Conservation (phyloP, 2,888 invertebrate species). For the Caenorhabditis zanzibari region DNA sequence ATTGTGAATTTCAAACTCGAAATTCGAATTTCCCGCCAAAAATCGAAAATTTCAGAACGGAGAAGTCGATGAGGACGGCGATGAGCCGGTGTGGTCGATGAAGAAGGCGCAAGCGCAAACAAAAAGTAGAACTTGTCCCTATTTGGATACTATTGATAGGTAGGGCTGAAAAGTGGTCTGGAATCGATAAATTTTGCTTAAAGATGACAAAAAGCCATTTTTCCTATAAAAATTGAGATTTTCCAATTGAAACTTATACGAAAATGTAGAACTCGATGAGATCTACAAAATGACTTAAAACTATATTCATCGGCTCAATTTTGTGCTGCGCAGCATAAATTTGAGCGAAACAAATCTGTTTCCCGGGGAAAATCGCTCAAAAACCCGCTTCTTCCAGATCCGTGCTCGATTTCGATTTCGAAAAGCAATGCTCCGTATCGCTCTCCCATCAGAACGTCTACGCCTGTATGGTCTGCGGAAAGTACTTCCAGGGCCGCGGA, state of each 20-base stretch:
- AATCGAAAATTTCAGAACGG: conserved; percentile 48
- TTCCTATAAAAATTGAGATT: too few relatives aligned
- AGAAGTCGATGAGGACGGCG: conserved; percentile 68
- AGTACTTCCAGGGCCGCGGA: conserved; percentile 97
- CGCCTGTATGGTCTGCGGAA: conserved; percentile 98
- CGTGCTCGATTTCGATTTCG: conserved; percentile 98
- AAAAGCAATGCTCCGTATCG: conserved; percentile 98
- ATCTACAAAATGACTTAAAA: too few relatives aligned
- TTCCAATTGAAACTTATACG: too few relatives aligned
- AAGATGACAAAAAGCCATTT: background rate
- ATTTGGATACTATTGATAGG: conserved; percentile 97
- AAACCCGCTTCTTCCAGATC: conserved; percentile 86
- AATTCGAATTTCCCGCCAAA: background rate
- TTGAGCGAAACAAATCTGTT: too few relatives aligned
- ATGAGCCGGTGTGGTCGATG: conserved; percentile 80
- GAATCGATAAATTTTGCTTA: background rate
- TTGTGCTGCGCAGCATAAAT: too few relatives aligned
- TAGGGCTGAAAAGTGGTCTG: too few relatives aligned
- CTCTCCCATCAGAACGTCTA: conserved; percentile 99
- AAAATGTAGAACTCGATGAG: too few relatives aligned
- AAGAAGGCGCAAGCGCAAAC: conserved; percentile 79
- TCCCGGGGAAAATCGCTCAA: too few relatives aligned
- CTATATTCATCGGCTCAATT: too few relatives aligned
- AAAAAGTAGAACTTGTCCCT: conserved; percentile 88
- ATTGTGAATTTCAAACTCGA: background rate